Evolutionary conservation across 2,888 invertebrate genomes (phyloP).

Genomic region (Salpingus planirostris): DNA sequence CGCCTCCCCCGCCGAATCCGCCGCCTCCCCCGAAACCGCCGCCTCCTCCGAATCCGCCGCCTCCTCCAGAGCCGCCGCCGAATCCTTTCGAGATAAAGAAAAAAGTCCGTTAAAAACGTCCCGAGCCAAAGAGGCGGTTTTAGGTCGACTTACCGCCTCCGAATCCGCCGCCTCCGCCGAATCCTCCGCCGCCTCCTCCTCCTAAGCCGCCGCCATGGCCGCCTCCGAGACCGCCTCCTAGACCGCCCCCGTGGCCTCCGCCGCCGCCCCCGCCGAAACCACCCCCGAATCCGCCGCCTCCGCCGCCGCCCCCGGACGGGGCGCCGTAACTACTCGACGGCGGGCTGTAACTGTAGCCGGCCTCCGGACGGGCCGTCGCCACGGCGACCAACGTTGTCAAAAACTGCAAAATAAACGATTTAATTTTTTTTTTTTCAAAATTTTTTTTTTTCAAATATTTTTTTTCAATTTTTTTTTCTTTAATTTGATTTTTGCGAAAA

Average conservation of each 20-base stretch:
- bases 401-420: conserved; percentile 25
- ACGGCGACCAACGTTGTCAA: conserved; percentile 46
- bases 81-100: too few species aligned
- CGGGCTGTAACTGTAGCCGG: conserved; percentile 51
- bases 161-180: conserved; percentile 23
- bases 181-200: conserved; percentile 23
- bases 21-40: conserved; percentile 14
- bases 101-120: conserved; percentile 29
- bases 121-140: conserved; percentile 17
- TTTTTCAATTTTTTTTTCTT: background rate
- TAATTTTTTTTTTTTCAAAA: background rate
- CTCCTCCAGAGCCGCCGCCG: conserved; percentile 19
- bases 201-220: conserved; percentile 27
- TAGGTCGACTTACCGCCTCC: conserved; percentile 15
- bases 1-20: conserved; percentile 35
- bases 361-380: conserved; percentile 55
- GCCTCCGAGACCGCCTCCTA: conserved; percentile 18
- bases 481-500: background rate
- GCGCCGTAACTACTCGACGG: conserved; percentile 40
- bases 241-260: conserved; percentile 25
- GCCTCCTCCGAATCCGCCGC: conserved; percentile 16
- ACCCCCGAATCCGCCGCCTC: conserved; percentile 23
- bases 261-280: conserved; percentile 23
- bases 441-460: background rate
- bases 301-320: conserved; percentile 38